Evolutionary conservation across 1,140 invertebrate species (phyloP).

Genomic region (Drosophila watanabei): DNA sequence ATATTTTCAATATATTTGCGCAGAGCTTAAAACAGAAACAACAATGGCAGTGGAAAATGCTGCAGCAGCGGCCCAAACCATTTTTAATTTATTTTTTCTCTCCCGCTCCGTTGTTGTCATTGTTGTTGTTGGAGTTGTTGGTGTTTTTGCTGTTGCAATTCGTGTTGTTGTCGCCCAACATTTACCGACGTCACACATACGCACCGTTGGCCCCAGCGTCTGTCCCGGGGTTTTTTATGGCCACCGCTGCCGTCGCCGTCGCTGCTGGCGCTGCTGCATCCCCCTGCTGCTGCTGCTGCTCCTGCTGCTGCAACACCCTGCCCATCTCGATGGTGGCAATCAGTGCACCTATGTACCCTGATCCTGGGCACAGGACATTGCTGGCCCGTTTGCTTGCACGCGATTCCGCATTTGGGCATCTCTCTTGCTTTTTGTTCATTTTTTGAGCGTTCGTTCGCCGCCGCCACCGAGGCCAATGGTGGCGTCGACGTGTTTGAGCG

Average conservation of each 20-base stretch:
- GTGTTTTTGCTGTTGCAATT: not conserved
- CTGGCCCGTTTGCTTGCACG: conserved; percentile 79
- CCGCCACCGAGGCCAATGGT: conserved; percentile 57
- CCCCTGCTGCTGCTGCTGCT: not conserved
- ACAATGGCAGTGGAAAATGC: conserved; percentile 54
- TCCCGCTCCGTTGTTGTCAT: conserved; percentile 8
- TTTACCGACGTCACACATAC: conserved; percentile 63
- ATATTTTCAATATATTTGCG: conserved; percentile 64
- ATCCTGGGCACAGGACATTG: conserved; percentile 57
- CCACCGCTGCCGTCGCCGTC: conserved; percentile 28
- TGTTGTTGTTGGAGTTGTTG: conserved; percentile 17
- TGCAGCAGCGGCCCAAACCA: conserved; percentile 53
- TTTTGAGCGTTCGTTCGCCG: conserved; percentile 58
- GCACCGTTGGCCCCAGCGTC: conserved; percentile 53
- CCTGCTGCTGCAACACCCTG: not conserved
- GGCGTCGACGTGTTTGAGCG: conserved; percentile 70
- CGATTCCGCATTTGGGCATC: conserved; percentile 80
- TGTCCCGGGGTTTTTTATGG: conserved; percentile 45
- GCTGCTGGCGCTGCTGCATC: conserved; percentile 5
- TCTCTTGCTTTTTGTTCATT: conserved; percentile 83
- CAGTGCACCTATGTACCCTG: conserved; percentile 77
- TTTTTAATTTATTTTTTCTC: conserved; percentile 65
- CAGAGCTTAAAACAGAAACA: conserved; percentile 56
- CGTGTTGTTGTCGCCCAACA: conserved; percentile 51
- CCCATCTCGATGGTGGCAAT: conserved; percentile 57